phyloP scores from a whole-genome alignment of 2,113 vertebrate species.

The Syrmaticus mikado region DNA sequence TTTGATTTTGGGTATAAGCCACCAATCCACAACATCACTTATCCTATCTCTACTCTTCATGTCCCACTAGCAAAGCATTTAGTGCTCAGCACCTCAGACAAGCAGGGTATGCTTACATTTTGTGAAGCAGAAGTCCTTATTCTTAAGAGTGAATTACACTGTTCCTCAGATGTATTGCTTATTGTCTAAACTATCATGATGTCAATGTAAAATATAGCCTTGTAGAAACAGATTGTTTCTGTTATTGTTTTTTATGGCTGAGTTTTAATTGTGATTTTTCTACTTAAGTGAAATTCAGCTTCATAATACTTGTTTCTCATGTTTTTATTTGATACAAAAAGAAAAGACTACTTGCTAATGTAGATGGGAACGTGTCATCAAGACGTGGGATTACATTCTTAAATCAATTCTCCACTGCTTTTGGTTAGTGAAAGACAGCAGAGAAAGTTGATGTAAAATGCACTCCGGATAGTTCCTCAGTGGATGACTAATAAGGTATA shows the following conservation, averaged over 20 bases:
- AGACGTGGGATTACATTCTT: not conserved
- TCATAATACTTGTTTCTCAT: not conserved
- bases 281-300: too few relatives aligned
- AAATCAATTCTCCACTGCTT: not conserved
- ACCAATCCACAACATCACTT: not conserved
- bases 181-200: not conserved
- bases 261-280: slow-evolving; percentile 5
- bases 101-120: not conserved
- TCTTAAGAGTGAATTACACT: not conserved
- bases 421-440: not conserved
- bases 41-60: not conserved
- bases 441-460: not conserved
- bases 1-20: not conserved
- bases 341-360: not conserved
- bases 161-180: not conserved
- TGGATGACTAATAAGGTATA: not conserved
- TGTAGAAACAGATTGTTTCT: not conserved
- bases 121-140: not conserved
- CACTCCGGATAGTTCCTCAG: not conserved
- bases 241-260: too few relatives aligned
- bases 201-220: not conserved
- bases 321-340: not conserved
- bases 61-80: not conserved
- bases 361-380: not conserved
- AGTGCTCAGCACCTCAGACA: not conserved